Conservation (phyloP, 2,888 invertebrate genomes). For the Sabatieria punctata region DNA sequence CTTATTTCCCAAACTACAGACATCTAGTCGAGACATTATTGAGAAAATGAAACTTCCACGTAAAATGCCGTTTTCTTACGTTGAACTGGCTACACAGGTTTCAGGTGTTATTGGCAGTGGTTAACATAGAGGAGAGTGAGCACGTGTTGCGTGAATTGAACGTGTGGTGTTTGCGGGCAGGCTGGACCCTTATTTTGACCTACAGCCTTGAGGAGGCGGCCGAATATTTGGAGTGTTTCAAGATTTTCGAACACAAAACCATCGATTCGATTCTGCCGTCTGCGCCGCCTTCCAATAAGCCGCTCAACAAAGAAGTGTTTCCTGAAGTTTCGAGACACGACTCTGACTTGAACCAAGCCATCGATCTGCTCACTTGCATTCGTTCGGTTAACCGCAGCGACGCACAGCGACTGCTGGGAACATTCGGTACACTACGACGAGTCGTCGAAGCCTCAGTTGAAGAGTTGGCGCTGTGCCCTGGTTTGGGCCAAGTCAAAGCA, state of each 20-base stretch:
- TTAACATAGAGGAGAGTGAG: slow-evolving; percentile 23
- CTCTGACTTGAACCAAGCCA: slow-evolving; percentile 12
- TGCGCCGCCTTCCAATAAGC: too few species aligned
- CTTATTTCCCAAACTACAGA: too few species aligned
- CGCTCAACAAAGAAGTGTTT: too few species aligned
- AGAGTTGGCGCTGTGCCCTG: slow-evolving; percentile 19
- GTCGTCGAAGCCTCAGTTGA: slow-evolving; percentile 18
- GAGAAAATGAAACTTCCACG: too few species aligned
- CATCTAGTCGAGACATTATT: too few species aligned
- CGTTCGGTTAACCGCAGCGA: slow-evolving; percentile 22
- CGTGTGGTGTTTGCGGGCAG: slow-evolving; percentile 20
- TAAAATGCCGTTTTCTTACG: too few species aligned
- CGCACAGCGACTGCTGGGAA: slow-evolving; percentile 21
- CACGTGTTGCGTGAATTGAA: slow-evolving; percentile 25
- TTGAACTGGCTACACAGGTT: too few species aligned
- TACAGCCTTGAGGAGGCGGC: slow-evolving; percentile 27
- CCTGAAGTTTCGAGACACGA: too few species aligned
- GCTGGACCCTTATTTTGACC: slow-evolving; percentile 24
- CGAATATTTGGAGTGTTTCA: slow-evolving; percentile 27
- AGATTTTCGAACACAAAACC: slow-evolving; percentile 18
- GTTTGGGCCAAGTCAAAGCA: slow-evolving; percentile 23
- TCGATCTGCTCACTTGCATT: slow-evolving; percentile 21
- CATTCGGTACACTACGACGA: slow-evolving; percentile 19
- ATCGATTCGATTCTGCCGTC: slow-evolving; percentile 3
- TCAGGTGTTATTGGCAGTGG: slow-evolving; percentile 21